Evolutionary conservation across 1,140 invertebrate genomes (phyloP).

Genomic region (Brachionus koreanus): DNA sequence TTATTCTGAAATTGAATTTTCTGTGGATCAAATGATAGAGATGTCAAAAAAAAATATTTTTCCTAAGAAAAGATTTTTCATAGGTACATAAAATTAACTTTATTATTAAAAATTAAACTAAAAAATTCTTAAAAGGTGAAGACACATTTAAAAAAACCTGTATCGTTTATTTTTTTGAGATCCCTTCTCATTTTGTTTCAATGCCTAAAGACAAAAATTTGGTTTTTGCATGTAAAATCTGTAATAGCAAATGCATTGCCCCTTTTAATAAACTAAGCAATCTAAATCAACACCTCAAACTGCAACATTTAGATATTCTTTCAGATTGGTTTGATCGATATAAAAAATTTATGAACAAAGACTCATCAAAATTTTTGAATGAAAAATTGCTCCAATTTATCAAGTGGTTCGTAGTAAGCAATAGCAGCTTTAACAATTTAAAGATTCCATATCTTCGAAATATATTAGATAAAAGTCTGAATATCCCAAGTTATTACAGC

Average conservation of each 20-base stretch:
- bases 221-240: not conserved
- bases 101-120: not conserved
- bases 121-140: not conserved
- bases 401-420: not conserved
- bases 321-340: not conserved
- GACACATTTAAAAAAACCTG: not conserved
- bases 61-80: not conserved
- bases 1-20: not conserved
- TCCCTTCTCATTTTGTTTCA: not conserved
- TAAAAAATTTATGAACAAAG: not conserved
- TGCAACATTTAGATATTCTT: not conserved
- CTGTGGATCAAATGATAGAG: not conserved
- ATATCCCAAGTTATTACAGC: not conserved
- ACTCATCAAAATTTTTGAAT: not conserved
- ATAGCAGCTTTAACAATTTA: not conserved
- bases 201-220: constrained; percentile 15
- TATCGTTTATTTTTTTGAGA: not conserved
- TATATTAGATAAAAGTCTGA: not conserved
- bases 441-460: not conserved
- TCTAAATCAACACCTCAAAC: not conserved
- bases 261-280: not conserved
- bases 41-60: not conserved
- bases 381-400: constrained; percentile 2
- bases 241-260: not conserved
- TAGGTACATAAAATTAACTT: not conserved